These are phyloP conservation scores for Rugalucina vietnamica DNA, from an alignment of 2,888 invertebrate genomes.

Conservation along the genomic window DNA sequence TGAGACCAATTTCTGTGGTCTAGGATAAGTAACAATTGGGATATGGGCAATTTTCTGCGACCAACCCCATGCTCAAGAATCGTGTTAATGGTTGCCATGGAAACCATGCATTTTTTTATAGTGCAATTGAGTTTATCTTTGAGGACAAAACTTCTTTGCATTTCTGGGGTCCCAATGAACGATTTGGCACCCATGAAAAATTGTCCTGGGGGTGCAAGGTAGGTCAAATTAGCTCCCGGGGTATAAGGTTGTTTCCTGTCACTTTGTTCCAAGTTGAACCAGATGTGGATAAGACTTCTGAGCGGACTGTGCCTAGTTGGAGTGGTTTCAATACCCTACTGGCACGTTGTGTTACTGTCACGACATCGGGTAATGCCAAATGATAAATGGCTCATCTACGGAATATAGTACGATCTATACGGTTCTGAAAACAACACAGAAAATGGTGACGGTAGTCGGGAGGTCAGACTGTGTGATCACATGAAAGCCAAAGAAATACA, in stretches of 20 bases:
- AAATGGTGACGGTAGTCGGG: not conserved
- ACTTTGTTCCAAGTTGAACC: not conserved
- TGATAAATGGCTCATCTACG: not conserved
- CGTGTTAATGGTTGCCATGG: too few species aligned
- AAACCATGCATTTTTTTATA: too few species aligned
- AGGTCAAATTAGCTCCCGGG: too few species aligned
- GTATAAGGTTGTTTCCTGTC: not conserved
- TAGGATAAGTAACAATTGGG: too few species aligned
- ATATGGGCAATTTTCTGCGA: too few species aligned
- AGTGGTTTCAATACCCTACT: not conserved
- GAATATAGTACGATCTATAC: conserved; percentile 13
- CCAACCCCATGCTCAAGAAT: too few species aligned
- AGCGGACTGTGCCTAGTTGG: not conserved
- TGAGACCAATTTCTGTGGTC: too few species aligned
- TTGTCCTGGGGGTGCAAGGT: too few species aligned
- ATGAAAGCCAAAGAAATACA: conserved; percentile 18
- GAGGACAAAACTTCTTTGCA: too few species aligned
- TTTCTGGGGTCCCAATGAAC: too few species aligned
- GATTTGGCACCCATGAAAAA: too few species aligned
- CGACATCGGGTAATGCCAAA: not conserved
- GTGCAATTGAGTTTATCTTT: too few species aligned
- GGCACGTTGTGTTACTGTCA: not conserved
- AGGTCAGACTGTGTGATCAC: not conserved
- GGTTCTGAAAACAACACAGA: not conserved
- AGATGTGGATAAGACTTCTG: not conserved